A percentile compares a stretch with the other conserved stretches of the same genome.
phyloP scores from a whole-genome alignment of 2,888 invertebrate genomes.

The Hyalella azteca region DNA sequence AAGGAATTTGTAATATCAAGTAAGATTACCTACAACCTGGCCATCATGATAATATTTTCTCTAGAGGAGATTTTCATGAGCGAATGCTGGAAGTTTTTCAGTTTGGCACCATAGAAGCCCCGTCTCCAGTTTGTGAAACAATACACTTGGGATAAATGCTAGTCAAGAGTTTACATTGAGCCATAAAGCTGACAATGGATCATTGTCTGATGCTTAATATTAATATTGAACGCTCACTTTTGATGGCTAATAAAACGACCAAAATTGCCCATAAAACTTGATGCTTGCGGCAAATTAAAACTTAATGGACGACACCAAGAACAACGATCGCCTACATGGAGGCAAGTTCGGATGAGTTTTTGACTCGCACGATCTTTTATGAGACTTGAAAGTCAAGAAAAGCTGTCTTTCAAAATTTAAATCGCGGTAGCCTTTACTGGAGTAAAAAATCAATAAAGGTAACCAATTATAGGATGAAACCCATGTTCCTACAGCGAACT shows the following conservation, averaged over 20 bases:
- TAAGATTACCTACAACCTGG: no score
- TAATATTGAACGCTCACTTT: not conserved
- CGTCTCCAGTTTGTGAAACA: no score
- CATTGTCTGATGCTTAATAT: no score
- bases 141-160: no score
- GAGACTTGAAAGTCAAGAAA: not conserved
- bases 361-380: not conserved
- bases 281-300: not conserved
- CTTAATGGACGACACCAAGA: not conserved
- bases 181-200: no score
- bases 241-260: not conserved
- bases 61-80: no score
- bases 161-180: no score
- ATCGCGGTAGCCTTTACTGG: not conserved
- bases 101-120: no score
- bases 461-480: not conserved
- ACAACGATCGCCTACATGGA: not conserved
- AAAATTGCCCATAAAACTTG: not conserved
- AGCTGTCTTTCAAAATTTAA: not conserved
- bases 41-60: no score
- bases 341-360: not conserved
- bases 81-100: no score
- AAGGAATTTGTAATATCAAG: no score
- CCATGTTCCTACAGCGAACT: not conserved
- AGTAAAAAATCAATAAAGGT: slow-evolving; percentile 12